Base-by-base conservation (phyloP, 1,140 invertebrate genomes). In the Heterodera carotae region DNA sequence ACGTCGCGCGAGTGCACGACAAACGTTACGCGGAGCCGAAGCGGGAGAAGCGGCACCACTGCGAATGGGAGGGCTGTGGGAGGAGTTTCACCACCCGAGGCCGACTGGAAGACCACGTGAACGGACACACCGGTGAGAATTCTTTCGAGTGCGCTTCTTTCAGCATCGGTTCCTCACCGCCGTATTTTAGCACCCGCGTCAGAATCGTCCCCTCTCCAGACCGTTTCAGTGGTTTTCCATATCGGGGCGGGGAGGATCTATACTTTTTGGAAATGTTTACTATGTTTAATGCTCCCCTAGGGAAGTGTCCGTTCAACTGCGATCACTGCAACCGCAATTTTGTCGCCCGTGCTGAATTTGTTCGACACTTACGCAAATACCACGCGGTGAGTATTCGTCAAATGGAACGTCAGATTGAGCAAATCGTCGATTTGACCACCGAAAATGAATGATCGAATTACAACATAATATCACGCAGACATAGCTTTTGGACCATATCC, bases 21-120 rank as follows among this genome's bases (percentile, higher is more conserved):
- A 76, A 75, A 39, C 69, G 34, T 29, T 84, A 84, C 62, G 62
- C 34, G 64, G 69, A 77, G 68, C n/a, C n/a, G 18, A 64, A 68
- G 4, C 48, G 53, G 33, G 56, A 59, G 48, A 83, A 83, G 64
- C 27, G 56, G 62, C 67, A 78, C 68, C n/a, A 48, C 3, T 83
- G 82, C 34, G 67, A 66, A 8, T 75, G 48, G 48, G 56, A 75
- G 10, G 66, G 34, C 10, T 84, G 83, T 64, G 66, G 56, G 12
- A 80, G 83, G 48, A 29, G 69, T 18, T 84, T 84, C 64, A 78
- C n/a, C 31, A 77, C 75, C n/a, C 64, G 56, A 29, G 76, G 77
- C 22, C 18, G 36, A n/a, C 73, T 84, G 10, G 64, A 82, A 8
- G 83, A 85, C 69, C 83, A 84, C 69, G 56, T 79, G 56, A 84